Evolutionary conservation across 2,113 vertebrate genomes (phyloP).

Genomic region (Cyprinodon tularosa): DNA sequence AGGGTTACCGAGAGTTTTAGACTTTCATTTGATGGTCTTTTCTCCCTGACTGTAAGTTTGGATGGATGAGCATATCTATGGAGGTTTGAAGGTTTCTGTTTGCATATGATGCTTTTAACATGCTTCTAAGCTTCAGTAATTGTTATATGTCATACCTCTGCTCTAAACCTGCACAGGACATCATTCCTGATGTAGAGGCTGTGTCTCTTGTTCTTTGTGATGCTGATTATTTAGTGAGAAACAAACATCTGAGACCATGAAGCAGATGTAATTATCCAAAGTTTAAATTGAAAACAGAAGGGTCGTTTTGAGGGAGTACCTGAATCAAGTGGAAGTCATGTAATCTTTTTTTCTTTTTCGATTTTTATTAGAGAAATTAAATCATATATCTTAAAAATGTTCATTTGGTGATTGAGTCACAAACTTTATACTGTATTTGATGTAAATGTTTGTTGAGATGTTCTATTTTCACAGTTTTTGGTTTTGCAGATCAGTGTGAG

Average conservation of each 20-base stretch:
- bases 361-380: not conserved
- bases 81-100: no score
- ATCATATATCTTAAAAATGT: not conserved
- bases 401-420: not conserved
- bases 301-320: not conserved
- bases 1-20: not conserved
- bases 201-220: no score
- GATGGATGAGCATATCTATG: no score
- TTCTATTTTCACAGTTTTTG: not conserved
- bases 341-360: not conserved
- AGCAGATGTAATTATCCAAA: not conserved
- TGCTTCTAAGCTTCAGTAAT: no score
- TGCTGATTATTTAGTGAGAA: not conserved
- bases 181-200: no score
- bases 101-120: no score
- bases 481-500: not conserved
- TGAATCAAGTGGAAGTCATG: not conserved
- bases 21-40: no score
- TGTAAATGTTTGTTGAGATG: not conserved
- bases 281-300: not conserved
- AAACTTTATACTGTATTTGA: not conserved
- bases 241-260: not conserved
- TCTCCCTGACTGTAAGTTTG: no score
- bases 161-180: no score
- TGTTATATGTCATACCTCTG: no score